Evolutionary conservation across 2,797 vertebrate species (phyloP), one percentile per base, ranked within the genome.

Genomic region (Capromys pilorides): DNA sequence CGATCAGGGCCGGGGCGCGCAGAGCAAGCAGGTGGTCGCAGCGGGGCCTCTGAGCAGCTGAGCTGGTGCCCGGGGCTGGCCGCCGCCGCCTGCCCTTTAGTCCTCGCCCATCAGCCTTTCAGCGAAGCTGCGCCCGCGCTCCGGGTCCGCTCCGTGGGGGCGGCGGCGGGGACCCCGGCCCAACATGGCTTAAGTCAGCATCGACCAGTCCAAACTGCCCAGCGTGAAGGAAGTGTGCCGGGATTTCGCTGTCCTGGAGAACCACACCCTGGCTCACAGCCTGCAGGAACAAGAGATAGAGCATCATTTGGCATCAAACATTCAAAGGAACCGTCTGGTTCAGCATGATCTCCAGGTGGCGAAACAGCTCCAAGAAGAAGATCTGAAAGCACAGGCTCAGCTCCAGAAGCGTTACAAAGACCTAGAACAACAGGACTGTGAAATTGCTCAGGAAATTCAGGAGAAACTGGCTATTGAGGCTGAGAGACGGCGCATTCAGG

Each of bases 281-380:
- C 99, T 99, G 86, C 99, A 99, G 98, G 99, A 99, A 94, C 99
- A 99, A 97, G 99, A 99, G 97, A 99, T 99, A 99, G 99, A 99
- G 96, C 99, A 99, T 98, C 99, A 99, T 97, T 98, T 99, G 98
- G 99, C 99, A 2, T 99, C 99, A 73, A 99, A 99, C 0, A 97
- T 99, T 97, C 99, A 99, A 93, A 99, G 99, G 96, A 99, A 98
- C 98, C 99, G 99, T 49, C 98, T 99, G 97, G 99, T 99, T 89
- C 98, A 99, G 96, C 98, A 99, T 96, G 99, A 99, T 97, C 98
- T 99, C 86, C 98, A 98, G 96, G 98, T 99, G 98, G 99, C 99
- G 97, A 99, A 99, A 97, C 99, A 99, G 93, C 98, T 99, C 84
- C 99, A 99, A 94, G 98, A 99, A 87, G 99, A 99, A 97, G 99